A percentile compares a stretch with the other conserved stretches of the same genome.
Conservation (phyloP, 1,140 invertebrate genomes). For the Archegozetes longisetosus region DNA sequence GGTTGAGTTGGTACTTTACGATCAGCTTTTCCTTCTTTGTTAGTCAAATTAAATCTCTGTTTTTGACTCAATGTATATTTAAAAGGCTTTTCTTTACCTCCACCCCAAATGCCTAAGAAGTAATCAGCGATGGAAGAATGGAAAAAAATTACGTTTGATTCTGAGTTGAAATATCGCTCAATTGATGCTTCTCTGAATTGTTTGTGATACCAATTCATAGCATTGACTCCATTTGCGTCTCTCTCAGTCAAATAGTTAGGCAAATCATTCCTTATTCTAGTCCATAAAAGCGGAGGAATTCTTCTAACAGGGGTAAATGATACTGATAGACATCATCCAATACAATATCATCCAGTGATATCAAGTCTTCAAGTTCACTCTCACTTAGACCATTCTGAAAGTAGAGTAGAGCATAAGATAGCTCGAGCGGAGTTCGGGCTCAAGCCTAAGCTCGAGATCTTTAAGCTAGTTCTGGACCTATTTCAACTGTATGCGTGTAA, state of each 20-base stretch:
- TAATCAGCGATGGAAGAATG: slow-evolving; percentile 96
- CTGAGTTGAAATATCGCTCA: slow-evolving; percentile 91
- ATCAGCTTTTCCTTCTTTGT: slow-evolving; percentile 82
- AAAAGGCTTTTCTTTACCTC: slow-evolving; percentile 81
- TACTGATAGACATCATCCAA: slow-evolving; percentile 97
- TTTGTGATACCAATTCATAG: slow-evolving; percentile 93
- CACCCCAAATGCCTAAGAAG: slow-evolving; percentile 88
- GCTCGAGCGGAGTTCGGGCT: no score
- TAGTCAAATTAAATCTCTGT: slow-evolving; percentile 49
- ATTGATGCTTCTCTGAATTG: slow-evolving; percentile 85
- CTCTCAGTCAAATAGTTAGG: slow-evolving; percentile 89
- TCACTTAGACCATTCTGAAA: slow-evolving; percentile 82
- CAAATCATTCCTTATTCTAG: slow-evolving; percentile 79
- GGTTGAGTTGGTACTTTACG: slow-evolving; percentile 90
- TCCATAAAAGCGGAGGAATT: slow-evolving; percentile 90
- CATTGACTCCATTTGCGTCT: slow-evolving; percentile 90
- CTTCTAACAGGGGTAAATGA: slow-evolving; percentile 85
- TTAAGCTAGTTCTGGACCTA: no score
- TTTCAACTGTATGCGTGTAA: no score
- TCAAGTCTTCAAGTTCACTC: slow-evolving; percentile 82
- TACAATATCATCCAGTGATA: slow-evolving; percentile 77
- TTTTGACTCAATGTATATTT: slow-evolving; percentile 92
- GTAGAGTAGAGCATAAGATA: no score
- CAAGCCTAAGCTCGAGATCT: no score
- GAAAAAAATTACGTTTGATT: slow-evolving; percentile 88